phyloP scores from a whole-genome alignment of 2,888 invertebrate genomes.

The Diaperis boleti region DNA sequence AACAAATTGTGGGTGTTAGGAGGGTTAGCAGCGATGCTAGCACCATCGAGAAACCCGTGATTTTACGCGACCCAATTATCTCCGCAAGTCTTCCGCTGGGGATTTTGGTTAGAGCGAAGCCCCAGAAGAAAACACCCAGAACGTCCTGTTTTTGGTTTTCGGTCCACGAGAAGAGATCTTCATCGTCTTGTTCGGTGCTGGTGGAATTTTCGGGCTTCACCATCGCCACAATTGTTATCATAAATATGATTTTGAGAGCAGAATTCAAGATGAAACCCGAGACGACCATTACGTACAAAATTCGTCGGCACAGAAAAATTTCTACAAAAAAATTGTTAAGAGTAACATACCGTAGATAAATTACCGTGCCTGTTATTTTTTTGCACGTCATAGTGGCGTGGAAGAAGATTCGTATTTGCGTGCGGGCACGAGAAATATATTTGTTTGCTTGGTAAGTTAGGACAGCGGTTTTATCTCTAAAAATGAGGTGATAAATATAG shows the following conservation, averaged over 20 bases:
- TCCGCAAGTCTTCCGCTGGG: slow-evolving; percentile 17
- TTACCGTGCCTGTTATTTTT: background rate
- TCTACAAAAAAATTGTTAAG: too few relatives aligned
- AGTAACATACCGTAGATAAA: background rate
- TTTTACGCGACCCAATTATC: slow-evolving; percentile 2
- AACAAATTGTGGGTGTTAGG: slow-evolving; percentile 6
- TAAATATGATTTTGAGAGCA: slow-evolving; percentile 2
- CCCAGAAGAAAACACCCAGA: slow-evolving; percentile 15
- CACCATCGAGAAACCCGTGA: slow-evolving; percentile 14
- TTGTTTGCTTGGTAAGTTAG: background rate
- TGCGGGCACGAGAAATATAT: too few relatives aligned
- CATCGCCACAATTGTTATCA: slow-evolving; percentile 5
- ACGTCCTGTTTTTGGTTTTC: slow-evolving; percentile 16
- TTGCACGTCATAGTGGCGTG: too few relatives aligned
- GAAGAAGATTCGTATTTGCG: too few relatives aligned
- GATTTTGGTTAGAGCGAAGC: slow-evolving; percentile 14
- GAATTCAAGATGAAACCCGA: slow-evolving; percentile 6
- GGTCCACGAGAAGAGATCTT: slow-evolving; percentile 1
- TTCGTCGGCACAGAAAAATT: slow-evolving; percentile 2
- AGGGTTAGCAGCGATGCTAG: slow-evolving; percentile 13
- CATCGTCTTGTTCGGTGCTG: background rate
- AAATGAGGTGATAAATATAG: background rate
- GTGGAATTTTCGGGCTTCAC: background rate
- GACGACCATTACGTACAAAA: slow-evolving; percentile 5
- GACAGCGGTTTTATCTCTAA: background rate